Conservation (phyloP, 2,888 invertebrate genomes). For the Agonopterix heracliana region DNA sequence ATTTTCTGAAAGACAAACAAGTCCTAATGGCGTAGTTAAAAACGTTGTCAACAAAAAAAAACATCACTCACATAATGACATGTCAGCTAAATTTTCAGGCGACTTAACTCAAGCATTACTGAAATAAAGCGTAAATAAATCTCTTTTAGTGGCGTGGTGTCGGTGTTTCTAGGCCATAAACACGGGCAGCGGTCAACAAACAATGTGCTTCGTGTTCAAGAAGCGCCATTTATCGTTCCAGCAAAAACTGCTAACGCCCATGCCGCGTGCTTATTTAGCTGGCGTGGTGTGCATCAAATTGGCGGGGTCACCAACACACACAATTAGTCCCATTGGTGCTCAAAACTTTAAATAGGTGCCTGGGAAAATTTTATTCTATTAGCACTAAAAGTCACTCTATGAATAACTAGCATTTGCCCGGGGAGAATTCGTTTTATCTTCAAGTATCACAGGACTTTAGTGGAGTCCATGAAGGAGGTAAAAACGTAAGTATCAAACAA, state of each 20-base stretch:
- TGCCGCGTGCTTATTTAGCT: conserved; percentile 28
- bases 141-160: conserved; percentile 32
- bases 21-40: too few relatives aligned
- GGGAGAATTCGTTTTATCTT: too few relatives aligned
- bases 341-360: too few relatives aligned
- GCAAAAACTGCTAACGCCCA: conserved; percentile 42
- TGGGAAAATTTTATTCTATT: too few relatives aligned
- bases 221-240: conserved; percentile 48
- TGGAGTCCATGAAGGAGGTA: too few relatives aligned
- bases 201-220: conserved; percentile 49
- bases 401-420: too few relatives aligned
- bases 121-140: conserved; percentile 47
- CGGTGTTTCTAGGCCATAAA: conserved; percentile 50
- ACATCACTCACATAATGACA: too few relatives aligned
- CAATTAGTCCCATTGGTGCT: too few relatives aligned
- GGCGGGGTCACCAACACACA: too few relatives aligned
- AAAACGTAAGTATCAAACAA: too few relatives aligned
- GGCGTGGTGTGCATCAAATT: background rate
- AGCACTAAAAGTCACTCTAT: too few relatives aligned
- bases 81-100: background rate
- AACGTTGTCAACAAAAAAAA: background rate
- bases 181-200: conserved; percentile 51
- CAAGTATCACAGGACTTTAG: too few relatives aligned
- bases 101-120: conserved; percentile 10
- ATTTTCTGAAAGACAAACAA: conserved; percentile 16